Evolutionary conservation across 2,113 vertebrate species (phyloP).

Genomic region (Rhea americana): DNA sequence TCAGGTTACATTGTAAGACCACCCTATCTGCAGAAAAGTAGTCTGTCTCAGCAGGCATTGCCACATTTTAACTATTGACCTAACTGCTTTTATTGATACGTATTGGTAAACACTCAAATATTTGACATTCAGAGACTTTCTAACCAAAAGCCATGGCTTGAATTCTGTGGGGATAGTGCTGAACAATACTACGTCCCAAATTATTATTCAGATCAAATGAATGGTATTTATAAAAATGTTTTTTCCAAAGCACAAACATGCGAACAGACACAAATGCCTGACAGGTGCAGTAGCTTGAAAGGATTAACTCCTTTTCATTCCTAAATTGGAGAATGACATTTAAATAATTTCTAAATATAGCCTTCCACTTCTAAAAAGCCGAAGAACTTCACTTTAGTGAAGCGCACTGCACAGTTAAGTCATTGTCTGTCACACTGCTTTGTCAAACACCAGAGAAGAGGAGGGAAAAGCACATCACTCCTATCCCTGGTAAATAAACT

Average conservation of each 20-base stretch:
- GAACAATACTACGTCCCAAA: not conserved
- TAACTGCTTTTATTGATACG: constrained; percentile 36
- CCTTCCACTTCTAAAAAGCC: not conserved
- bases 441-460: not conserved
- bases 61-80: constrained; percentile 36
- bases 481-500: constrained; percentile 43
- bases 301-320: not conserved
- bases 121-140: not conserved
- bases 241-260: not conserved
- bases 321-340: not conserved
- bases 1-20: constrained; percentile 3
- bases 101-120: constrained; percentile 1
- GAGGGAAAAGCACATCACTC: not conserved
- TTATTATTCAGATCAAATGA: not conserved
- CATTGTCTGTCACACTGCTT: constrained; percentile 33
- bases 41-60: constrained; percentile 26
- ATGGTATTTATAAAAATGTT: not conserved
- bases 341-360: constrained; percentile 1
- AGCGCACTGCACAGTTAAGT: constrained; percentile 2
- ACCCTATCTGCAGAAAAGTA: constrained; percentile 32
- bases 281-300: not conserved
- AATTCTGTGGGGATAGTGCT: not conserved
- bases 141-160: not conserved
- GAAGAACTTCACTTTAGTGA: constrained; percentile 1
- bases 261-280: not conserved